Conservation (phyloP, 2,797 vertebrate genomes). For the Phaenicophaeus curvirostris region DNA sequence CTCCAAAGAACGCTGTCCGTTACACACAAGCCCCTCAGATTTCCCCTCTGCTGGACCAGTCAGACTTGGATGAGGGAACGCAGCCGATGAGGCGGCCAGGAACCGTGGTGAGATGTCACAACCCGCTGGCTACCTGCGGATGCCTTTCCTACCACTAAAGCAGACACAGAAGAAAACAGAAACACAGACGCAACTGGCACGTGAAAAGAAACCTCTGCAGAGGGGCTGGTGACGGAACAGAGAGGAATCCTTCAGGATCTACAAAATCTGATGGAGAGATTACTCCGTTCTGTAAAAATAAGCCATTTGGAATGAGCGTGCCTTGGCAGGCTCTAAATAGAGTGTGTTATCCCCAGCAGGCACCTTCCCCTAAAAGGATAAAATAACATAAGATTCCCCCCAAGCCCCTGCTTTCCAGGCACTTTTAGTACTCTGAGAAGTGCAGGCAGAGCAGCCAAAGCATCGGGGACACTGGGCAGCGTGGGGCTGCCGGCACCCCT, state of each 20-base stretch:
- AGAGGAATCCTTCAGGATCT: background rate
- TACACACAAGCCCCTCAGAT: background rate
- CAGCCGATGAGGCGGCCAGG: accelerated
- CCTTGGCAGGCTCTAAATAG: accelerated
- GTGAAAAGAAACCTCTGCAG: background rate
- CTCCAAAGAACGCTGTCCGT: background rate
- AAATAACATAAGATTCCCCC: accelerated
- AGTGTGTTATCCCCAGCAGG: accelerated
- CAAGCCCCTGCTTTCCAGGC: background rate
- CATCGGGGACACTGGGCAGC: accelerated
- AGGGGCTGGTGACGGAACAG: accelerated
- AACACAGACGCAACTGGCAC: accelerated
- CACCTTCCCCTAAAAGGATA: background rate
- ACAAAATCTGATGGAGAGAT: background rate
- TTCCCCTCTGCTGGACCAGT: background rate
- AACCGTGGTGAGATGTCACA: background rate
- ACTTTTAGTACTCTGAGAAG: accelerated
- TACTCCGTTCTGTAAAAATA: accelerated
- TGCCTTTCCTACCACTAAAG: background rate
- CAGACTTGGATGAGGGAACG: accelerated
- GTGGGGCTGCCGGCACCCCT: background rate
- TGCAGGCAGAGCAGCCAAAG: background rate
- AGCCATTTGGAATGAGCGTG: accelerated
- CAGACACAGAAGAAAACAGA: accelerated
- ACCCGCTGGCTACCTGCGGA: background rate